Evolutionary conservation across 2,888 invertebrate genomes (phyloP), one percentile per base, ranked within the genome.

Genomic region (Hipparchia semele): DNA sequence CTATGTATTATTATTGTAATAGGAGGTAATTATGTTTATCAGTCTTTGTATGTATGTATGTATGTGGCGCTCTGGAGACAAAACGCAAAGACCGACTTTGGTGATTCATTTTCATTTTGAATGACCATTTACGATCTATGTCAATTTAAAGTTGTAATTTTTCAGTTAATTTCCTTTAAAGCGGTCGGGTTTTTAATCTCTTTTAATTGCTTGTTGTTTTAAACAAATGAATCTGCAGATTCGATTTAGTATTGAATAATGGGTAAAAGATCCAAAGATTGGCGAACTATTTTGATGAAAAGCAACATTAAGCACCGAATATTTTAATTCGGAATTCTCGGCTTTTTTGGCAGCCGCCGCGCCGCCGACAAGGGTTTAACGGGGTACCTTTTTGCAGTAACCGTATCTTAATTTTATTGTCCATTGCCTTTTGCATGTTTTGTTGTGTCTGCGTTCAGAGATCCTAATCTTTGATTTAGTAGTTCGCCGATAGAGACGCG

Each of bases 401-500:
- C 81, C 79, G 82, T 81, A 82, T 80, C 78, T 81, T 77, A 82
- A 82, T 82, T 82, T 82, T 80, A 79, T 82, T 83, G 81, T 84
- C 80, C 83, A 86, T 82, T 82, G 81, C 80, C 78, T 84, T 81
- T 82, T 81, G 77, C 77, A 76, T 71, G 82, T 86, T 83, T 85
- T 86, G 83, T 87, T 85, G 81, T 86, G 87, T 87, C 86, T 86
- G 87, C 83, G 79, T 79, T 80, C 79, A 78, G 80, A 84, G 86
- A 86, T 87, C 81, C 80, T 83, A 81, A 84, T 84, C 85, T 86
- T 85, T 86, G 84, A 86, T 87, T 88, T 87, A 87, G 82, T 78
- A 78, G 80, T 75, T 79, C 76, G 74, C 71, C 78, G 79, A 79
- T 81, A 79, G 77, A 76, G 75, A 78, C 77, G 74, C 75, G 75